phyloP scores from a whole-genome alignment of 2,113 vertebrate species.

The Misgurnus anguillicaudatus region DNA sequence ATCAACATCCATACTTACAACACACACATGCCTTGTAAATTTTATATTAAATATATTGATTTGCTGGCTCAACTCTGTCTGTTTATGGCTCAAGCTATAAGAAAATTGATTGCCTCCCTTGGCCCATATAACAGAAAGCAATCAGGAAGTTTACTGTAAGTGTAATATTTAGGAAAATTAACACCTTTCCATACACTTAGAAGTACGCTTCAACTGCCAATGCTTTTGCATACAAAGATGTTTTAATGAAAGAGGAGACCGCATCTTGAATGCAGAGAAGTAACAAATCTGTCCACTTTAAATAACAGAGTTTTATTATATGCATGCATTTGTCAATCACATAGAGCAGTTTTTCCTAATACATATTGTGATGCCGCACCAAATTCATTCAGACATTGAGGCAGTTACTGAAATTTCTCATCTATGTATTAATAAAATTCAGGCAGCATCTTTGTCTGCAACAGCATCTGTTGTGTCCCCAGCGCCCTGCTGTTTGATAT shows the following conservation, averaged over 20 bases:
- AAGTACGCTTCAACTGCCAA: too few relatives aligned
- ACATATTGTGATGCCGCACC: neutral
- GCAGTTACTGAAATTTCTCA: neutral
- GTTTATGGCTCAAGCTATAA: too few relatives aligned
- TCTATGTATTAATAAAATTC: constrained; percentile 23
- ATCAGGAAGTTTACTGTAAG: too few relatives aligned
- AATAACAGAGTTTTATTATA: neutral
- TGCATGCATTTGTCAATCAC: neutral
- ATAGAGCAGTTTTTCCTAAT: neutral
- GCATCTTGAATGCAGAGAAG: neutral
- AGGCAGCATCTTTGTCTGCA: constrained; percentile 38
- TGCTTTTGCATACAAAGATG: too few relatives aligned
- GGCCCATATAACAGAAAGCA: too few relatives aligned
- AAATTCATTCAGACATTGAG: neutral
- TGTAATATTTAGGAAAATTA: too few relatives aligned
- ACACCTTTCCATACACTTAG: too few relatives aligned
- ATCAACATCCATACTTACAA: too few relatives aligned
- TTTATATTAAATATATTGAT: too few relatives aligned
- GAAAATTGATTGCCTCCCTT: too few relatives aligned
- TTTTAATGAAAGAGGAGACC: neutral
- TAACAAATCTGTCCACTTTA: neutral
- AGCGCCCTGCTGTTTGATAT: constrained; percentile 71
- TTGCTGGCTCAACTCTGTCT: too few relatives aligned
- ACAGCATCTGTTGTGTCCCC: neutral
- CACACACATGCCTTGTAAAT: too few relatives aligned